A percentile compares a stretch with the other conserved stretches of the same genome.
Conservation (phyloP, 2,113 vertebrate species). For the Hyperoodon ampullatus region DNA sequence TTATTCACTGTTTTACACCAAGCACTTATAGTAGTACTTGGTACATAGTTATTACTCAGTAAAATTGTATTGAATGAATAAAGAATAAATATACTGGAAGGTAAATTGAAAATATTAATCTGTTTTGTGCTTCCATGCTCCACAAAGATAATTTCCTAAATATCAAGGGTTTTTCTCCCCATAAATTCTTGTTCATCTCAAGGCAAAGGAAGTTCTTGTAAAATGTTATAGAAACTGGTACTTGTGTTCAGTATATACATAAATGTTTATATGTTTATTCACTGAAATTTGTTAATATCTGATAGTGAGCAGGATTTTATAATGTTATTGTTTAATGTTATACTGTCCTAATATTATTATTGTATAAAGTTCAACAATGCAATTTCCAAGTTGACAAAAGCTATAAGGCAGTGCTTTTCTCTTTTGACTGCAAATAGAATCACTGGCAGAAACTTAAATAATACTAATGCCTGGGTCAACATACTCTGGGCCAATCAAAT, state of each 20-base stretch:
- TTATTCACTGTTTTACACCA: not conserved
- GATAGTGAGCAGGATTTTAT: not conserved
- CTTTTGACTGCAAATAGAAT: not conserved
- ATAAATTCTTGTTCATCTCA: not conserved
- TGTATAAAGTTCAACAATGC: not conserved
- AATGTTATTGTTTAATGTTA: not conserved
- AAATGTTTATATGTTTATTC: not conserved
- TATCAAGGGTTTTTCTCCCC: not conserved
- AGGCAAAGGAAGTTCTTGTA: not conserved
- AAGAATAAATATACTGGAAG: not conserved
- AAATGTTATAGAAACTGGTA: not conserved
- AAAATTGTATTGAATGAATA: not conserved
- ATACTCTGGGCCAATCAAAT: not conserved
- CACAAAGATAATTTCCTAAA: not conserved
- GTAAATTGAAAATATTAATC: not conserved
- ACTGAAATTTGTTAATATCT: not conserved
- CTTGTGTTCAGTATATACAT: not conserved
- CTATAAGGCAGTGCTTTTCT: not conserved
- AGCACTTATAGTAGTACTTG: not conserved
- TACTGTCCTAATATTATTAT: not conserved
- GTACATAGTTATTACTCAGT: not conserved
- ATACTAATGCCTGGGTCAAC: not conserved
- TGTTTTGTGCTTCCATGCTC: not conserved
- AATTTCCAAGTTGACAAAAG: not conserved
- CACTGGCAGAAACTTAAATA: not conserved